These are phyloP conservation scores for Hyperoplus lanceolatus DNA, from an alignment of 2,797 vertebrate genomes.

Conservation along the genomic window DNA sequence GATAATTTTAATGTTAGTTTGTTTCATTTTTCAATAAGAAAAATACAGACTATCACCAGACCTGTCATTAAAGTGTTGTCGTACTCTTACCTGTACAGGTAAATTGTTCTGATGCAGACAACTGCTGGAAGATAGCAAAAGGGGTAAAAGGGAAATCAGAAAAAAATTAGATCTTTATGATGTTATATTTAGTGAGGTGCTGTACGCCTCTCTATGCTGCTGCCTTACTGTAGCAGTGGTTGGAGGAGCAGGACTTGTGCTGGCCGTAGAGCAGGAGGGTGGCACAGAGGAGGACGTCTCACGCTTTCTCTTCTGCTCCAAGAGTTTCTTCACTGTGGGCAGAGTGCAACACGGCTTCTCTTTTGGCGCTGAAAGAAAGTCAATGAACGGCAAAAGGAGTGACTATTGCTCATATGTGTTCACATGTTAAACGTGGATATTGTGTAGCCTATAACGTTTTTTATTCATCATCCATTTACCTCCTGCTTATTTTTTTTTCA, in stretches of 20 bases:
- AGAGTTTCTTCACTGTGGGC: conserved; percentile 92
- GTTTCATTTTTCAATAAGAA: not conserved
- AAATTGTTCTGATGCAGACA: conserved; percentile 68
- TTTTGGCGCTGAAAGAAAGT: conserved; percentile 81
- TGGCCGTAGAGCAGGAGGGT: conserved; percentile 68
- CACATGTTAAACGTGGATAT: not conserved
- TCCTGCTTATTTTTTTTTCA: not conserved
- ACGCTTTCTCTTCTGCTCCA: conserved; percentile 91
- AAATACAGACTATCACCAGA: not conserved
- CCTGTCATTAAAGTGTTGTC: not conserved
- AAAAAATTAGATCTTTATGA: not conserved
- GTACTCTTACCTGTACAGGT: conserved; percentile 76
- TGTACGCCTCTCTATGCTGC: not conserved
- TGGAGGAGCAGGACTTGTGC: conserved; percentile 68
- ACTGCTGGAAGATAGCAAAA: conserved; percentile 50
- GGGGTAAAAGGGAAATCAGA: not conserved
- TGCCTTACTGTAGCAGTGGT: conserved; percentile 79
- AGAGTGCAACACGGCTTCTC: conserved; percentile 89
- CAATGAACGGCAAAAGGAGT: not conserved
- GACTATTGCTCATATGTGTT: not conserved
- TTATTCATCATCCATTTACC: not conserved
- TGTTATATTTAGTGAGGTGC: not conserved
- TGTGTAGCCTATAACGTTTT: not conserved
- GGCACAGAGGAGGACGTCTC: conserved; percentile 81
- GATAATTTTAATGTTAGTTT: not conserved